Base-by-base conservation (phyloP, 1,140 invertebrate species). In the Reticulitermes speratus region DNA sequence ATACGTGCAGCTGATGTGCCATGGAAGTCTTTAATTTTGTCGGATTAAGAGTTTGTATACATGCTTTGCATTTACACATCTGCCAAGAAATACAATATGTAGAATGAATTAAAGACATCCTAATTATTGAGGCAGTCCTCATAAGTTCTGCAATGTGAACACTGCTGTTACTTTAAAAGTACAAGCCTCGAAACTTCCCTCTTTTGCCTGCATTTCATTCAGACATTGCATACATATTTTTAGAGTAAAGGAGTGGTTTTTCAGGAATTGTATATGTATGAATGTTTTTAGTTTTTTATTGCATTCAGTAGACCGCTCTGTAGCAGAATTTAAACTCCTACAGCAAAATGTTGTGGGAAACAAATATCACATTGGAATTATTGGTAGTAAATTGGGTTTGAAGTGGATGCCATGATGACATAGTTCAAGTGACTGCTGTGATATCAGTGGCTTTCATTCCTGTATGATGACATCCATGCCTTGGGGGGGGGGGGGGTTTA, bases 371-470 rank as follows among this genome's bases (percentile, higher is more conserved):
- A 65, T 30, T n/a, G 65, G 30, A 75, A 75, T 75, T 75, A 30
- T 30, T 11, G 65, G 25, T 75, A 75, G n/a, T 12, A 14, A 30
- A 25, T 30, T 59, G 55, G 7, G n/a, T 1, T 48, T 83, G 12
- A 83, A 83, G 38, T 48, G 38, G 30, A 38, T 84, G 84, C 85
- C n/a, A 89, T 91, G 89, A 91, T 91, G 90, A 90, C 87, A 89
- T 90, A 91, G 90, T 91, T 91, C 91, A 91, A 87, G 89, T 90
- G 90, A 90, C 87, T 69, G 81, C 87, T 86, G 86, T 90, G 89
- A 90, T 87, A 89, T 89, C 87, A 85, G 88, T 90, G 88, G 91
- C 89, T 92, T 92, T 92, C 90, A 91, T 90, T 89, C 91, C 91
- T 91, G 91, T 88, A 91, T 91, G 91, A 91, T 75, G 65, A 16